phyloP scores from a whole-genome alignment of 2,113 vertebrate species.

The Oreochromis tanganicae region DNA sequence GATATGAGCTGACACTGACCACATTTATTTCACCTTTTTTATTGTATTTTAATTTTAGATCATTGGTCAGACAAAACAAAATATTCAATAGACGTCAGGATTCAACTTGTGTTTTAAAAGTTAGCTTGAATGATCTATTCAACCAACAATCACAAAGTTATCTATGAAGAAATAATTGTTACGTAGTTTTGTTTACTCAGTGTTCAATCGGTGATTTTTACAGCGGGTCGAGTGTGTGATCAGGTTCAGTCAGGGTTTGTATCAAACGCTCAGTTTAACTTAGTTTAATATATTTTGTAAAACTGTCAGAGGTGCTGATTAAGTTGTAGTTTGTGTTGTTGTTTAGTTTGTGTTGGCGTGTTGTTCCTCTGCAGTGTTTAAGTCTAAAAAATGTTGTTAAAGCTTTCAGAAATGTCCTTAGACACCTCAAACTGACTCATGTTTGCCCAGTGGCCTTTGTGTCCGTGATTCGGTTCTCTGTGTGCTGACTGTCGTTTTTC shows the following conservation, averaged over 20 bases:
- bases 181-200: not conserved
- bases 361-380: not conserved
- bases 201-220: not conserved
- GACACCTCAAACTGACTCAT: not conserved
- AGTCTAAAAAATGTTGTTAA: not conserved
- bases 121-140: not conserved
- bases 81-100: not conserved
- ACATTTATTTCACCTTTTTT: not conserved
- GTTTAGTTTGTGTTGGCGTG: not conserved
- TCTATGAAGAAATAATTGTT: not conserved
- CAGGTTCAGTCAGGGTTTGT: not conserved
- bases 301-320: not conserved
- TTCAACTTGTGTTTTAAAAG: not conserved
- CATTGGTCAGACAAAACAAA: not conserved
- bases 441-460: accelerated
- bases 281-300: not conserved
- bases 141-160: not conserved
- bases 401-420: not conserved
- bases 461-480: not conserved
- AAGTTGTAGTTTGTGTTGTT: not conserved
- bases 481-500: not conserved
- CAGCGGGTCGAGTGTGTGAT: accelerated
- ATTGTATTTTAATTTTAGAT: not conserved
- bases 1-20: not conserved
- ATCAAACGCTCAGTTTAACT: not conserved